Conservation (phyloP, 2,797 vertebrate genomes). For the Okamejei kenojei region DNA sequence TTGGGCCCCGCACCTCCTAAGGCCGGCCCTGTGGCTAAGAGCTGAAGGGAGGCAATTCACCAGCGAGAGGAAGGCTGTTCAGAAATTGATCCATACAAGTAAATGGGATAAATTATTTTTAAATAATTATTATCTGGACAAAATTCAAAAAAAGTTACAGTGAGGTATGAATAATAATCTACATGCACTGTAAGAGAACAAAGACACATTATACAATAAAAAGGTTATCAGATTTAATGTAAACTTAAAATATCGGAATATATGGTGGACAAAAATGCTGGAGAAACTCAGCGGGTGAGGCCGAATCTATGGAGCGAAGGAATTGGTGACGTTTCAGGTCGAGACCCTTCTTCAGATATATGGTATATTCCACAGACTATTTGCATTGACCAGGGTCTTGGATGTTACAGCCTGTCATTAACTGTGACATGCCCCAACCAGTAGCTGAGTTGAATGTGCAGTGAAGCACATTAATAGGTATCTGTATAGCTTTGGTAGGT, state of each 20-base stretch:
- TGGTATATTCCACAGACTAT: not conserved
- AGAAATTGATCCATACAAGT: too few relatives aligned
- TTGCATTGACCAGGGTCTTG: not conserved
- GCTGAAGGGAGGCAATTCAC: not conserved
- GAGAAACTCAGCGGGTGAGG: too few relatives aligned
- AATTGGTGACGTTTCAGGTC: too few relatives aligned
- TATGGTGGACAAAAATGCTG: too few relatives aligned
- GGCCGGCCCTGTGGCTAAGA: too few relatives aligned
- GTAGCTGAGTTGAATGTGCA: not conserved
- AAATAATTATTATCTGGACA: not conserved
- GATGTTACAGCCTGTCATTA: too few relatives aligned
- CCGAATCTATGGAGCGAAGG: too few relatives aligned
- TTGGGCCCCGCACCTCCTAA: too few relatives aligned
- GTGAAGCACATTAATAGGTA: not conserved
- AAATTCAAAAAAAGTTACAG: not conserved
- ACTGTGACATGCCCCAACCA: not conserved
- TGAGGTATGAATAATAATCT: not conserved
- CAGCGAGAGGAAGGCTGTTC: not conserved
- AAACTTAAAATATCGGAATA: not conserved
- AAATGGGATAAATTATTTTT: not conserved
- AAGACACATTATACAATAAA: not conserved
- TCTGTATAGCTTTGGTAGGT: not conserved
- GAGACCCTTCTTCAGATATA: too few relatives aligned
- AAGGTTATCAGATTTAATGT: not conserved
- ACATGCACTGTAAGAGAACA: not conserved